Evolutionary conservation across 2,888 invertebrate genomes (phyloP).

Genomic region (Plusia festucae): DNA sequence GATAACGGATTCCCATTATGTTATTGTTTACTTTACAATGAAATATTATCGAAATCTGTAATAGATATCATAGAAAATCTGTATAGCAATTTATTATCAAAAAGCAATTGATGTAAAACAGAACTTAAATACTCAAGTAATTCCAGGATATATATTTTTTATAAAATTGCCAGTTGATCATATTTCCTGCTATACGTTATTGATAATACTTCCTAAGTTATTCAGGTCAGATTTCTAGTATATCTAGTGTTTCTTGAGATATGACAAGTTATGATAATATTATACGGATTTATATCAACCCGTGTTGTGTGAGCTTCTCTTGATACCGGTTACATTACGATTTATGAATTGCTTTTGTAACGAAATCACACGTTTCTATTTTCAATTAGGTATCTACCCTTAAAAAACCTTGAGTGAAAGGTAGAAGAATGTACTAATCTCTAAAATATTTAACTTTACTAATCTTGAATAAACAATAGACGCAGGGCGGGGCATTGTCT

Average conservation of each 20-base stretch:
- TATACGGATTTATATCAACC: not conserved
- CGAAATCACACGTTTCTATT: no score
- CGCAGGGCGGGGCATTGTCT: not conserved
- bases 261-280: conserved; percentile 15
- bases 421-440: not conserved
- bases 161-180: not conserved
- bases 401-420: not conserved
- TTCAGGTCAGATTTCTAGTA: conserved; percentile 34
- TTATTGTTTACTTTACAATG: not conserved
- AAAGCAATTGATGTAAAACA: no score
- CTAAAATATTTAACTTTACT: not conserved
- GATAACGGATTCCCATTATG: not conserved
- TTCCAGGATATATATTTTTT: not conserved
- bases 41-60: not conserved
- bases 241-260: conserved; percentile 32
- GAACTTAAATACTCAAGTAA: no score
- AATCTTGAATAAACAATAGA: not conserved
- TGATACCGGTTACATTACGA: not conserved
- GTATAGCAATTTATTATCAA: no score
- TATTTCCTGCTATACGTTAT: conserved; percentile 27
- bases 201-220: conserved; percentile 22
- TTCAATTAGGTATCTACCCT: not conserved
- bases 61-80: no score
- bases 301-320: not conserved
- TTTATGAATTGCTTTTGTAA: not conserved